Evolutionary conservation across 2,797 vertebrate genomes (phyloP).

Genomic region (Furcifer pardalis): DNA sequence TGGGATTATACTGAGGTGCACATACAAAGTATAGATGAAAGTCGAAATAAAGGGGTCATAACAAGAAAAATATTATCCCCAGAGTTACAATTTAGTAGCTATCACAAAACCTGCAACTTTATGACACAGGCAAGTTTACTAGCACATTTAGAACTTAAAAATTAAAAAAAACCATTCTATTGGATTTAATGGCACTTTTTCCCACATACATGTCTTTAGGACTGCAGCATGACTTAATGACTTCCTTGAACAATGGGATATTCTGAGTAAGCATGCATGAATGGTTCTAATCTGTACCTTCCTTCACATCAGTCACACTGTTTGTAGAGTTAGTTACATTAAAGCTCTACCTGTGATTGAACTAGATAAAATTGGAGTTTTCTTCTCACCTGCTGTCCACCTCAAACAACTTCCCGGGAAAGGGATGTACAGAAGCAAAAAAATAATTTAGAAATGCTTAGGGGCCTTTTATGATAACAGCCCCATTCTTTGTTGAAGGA

Average conservation of each 20-base stretch:
- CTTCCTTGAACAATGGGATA: background rate
- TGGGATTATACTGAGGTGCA: background rate
- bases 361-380: background rate
- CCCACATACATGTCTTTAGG: background rate
- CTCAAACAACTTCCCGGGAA: background rate
- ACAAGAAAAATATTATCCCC: background rate
- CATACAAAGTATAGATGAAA: background rate
- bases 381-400: background rate
- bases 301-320: background rate
- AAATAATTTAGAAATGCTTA: background rate
- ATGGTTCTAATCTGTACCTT: background rate
- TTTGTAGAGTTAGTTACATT: background rate
- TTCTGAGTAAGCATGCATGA: background rate
- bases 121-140: too few relatives aligned
- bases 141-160: background rate
- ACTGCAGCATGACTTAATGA: background rate
- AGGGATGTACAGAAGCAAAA: background rate
- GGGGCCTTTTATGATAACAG: background rate
- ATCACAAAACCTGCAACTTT: background rate
- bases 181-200: background rate
- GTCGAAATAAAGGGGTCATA: background rate
- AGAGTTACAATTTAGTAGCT: background rate
- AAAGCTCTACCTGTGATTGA: background rate
- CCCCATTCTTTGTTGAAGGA: constrained; percentile 3
- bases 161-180: background rate